A percentile compares a stretch with the other conserved stretches of the same genome.
Conservation (phyloP, 1,140 invertebrate genomes). For the Aplysia californica region DNA sequence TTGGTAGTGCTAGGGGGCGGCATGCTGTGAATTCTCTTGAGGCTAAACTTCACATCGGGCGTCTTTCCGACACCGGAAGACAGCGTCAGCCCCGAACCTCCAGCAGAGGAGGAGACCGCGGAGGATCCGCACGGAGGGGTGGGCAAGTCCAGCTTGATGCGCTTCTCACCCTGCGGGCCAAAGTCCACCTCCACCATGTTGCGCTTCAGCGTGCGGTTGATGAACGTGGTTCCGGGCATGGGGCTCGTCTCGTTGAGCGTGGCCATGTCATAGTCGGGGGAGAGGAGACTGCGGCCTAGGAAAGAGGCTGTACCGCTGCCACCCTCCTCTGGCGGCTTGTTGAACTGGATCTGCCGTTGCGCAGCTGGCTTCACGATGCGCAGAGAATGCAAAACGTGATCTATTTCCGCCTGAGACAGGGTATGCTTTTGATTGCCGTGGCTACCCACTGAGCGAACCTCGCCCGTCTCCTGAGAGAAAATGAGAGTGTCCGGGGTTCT, state of each 20-base stretch:
- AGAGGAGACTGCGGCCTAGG: constrained; percentile 13
- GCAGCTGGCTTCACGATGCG: neutral
- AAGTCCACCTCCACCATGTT: constrained; percentile 12
- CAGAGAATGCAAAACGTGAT: constrained; percentile 4
- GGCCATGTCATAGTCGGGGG: constrained; percentile 24
- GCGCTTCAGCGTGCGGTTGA: constrained; percentile 7
- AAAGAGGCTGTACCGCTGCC: no score
- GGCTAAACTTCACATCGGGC: constrained; percentile 12
- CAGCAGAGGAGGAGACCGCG: neutral
- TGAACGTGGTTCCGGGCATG: constrained; percentile 10
- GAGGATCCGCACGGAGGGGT: neutral
- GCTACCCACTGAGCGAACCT: neutral
- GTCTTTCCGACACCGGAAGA: no score
- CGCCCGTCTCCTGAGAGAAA: constrained; percentile 10
- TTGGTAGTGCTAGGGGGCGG: neutral
- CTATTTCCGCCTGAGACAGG: constrained; percentile 8
- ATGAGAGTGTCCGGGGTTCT: constrained; percentile 24
- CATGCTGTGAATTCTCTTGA: constrained; percentile 5
- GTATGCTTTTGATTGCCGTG: constrained; percentile 2
- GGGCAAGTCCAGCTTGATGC: neutral
- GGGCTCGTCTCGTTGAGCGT: constrained; percentile 9
- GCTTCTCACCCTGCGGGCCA: neutral
- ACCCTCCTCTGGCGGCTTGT: constrained; percentile 1
- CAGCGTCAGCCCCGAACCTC: no score
- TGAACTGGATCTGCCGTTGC: constrained; percentile 16